Base-by-base conservation (phyloP, 2,888 invertebrate genomes). In the Lathronympha strigana region DNA sequence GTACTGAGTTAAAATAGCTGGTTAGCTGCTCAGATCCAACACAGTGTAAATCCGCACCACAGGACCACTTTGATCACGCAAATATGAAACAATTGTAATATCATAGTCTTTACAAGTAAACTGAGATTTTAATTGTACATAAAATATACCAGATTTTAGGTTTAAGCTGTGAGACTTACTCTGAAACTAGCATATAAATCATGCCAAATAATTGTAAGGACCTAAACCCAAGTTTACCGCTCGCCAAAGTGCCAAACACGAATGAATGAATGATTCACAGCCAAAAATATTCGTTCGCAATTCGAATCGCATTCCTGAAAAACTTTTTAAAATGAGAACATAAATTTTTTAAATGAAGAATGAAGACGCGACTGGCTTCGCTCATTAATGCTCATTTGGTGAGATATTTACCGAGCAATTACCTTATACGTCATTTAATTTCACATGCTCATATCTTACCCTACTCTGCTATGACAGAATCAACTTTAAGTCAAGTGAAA, bases 351-450 rank as follows among this genome's bases (percentile, higher is more conserved):
- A 84, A 78, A 82, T 80, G 79, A 84, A 83, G 81, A 83, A 77
- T 76, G 78, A 76, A 77, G 81, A 76, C 77, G 78, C 71, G 72
- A 73, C 68, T 74, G 73, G 75, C 71, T 73, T 71, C 55, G 74
- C 78, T 86, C 86, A 87, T 87, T 86, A 87, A 83, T 75, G 83
- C 81, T 86, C 83, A 87, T 84, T 85, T 85, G 77, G 78, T 70
- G 67, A 76, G 75, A 84, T 88, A 88, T 88, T 88, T 88, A 88
- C 84, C 76, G 82, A 78, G 85, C 88, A 88, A 88, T 88, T 88
- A 86, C 78, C 76, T 80, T 83, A 84, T 49, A 45, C 13, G 31
- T 28, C 9, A 19, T 6, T 19, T 31, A 43, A 13, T 45, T 57
- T 28, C n/a, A 9, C 43, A 19, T 28, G n/a, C 43, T 45, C 57